Conservation (phyloP, 2,113 vertebrate genomes). For the Epinephelus cyanopodus region DNA sequence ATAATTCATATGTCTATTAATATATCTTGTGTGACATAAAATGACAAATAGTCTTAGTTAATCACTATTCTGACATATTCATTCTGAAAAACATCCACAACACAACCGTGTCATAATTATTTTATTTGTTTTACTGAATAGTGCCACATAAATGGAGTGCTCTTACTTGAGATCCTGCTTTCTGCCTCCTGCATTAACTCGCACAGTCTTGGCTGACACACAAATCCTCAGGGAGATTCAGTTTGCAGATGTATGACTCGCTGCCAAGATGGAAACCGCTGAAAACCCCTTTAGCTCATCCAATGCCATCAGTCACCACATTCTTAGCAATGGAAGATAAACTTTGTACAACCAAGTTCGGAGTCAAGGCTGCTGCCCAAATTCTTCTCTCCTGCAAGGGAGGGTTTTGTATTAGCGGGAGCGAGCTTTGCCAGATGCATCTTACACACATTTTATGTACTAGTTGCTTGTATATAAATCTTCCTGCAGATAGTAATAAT, state of each 20-base stretch:
- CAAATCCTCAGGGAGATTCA: conserved; percentile 50
- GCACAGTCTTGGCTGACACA: conserved; percentile 47
- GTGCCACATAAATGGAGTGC: conserved; percentile 2
- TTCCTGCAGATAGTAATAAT: background rate
- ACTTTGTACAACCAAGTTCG: conserved; percentile 52
- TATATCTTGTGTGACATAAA: background rate
- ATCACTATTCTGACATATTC: background rate
- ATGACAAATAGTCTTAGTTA: background rate
- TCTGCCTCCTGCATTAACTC: conserved; percentile 44
- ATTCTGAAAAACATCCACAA: background rate
- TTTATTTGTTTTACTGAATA: background rate
- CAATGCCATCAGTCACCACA: conserved; percentile 65
- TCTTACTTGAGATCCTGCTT: conserved; percentile 3
- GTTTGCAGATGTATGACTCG: conserved; percentile 60
- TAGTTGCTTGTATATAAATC: background rate
- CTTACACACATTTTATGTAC: conserved; percentile 29
- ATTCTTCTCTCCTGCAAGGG: conserved; percentile 59
- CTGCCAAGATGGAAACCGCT: conserved; percentile 58
- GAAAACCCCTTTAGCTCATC: conserved; percentile 51
- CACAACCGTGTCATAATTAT: background rate
- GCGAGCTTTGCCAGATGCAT: conserved; percentile 45
- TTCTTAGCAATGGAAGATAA: conserved; percentile 70
- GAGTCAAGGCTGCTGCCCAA: conserved; percentile 53
- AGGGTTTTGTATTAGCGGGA: conserved; percentile 45
- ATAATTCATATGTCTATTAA: background rate